A percentile compares a stretch with the other conserved stretches of the same genome.
Evolutionary conservation across 2,888 invertebrate genomes (phyloP).

Genomic region (Acanthococcus lagerstroemiae): DNA sequence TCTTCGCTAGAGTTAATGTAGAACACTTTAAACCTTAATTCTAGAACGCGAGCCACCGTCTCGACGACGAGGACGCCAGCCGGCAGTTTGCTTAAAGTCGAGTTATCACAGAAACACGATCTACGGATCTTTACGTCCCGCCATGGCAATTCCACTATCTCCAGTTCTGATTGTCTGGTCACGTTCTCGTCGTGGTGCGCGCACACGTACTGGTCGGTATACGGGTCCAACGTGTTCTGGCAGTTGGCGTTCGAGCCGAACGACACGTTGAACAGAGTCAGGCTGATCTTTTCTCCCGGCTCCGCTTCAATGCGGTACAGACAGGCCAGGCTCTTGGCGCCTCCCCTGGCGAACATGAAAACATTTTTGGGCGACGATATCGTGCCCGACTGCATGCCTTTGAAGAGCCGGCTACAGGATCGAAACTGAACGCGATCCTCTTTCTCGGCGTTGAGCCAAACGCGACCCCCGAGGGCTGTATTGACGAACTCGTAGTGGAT

Average conservation of each 20-base stretch:
- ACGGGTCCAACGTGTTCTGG: constrained; percentile 58
- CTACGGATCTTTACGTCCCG: constrained; percentile 57
- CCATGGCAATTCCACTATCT: constrained; percentile 61
- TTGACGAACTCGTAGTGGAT: constrained; percentile 72
- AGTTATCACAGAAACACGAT: constrained; percentile 72
- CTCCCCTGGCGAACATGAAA: constrained; percentile 74
- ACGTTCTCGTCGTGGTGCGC: constrained; percentile 10
- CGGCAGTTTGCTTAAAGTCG: constrained; percentile 40
- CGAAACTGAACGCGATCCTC: constrained; percentile 41
- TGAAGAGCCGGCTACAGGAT: constrained; percentile 53
- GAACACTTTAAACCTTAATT: constrained; percentile 64
- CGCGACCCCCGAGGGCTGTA: constrained; percentile 61
- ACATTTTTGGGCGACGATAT: constrained; percentile 58
- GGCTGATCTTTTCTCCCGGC: constrained; percentile 45
- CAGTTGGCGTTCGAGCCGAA: constrained; percentile 56
- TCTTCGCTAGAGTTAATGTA: constrained; percentile 68
- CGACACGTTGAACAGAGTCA: constrained; percentile 60
- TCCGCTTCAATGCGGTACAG: constrained; percentile 64
- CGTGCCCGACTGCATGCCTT: constrained; percentile 46
- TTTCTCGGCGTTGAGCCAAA: constrained; percentile 47
- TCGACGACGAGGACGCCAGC: constrained; percentile 43
- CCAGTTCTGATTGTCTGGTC: constrained; percentile 45
- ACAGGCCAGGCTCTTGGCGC: constrained; percentile 64
- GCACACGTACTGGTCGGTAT: constrained; percentile 47
- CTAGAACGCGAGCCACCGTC: constrained; percentile 56